These are phyloP conservation scores for Elaphurus davidianus DNA, from an alignment of 2,113 vertebrate species.

Conservation along the genomic window DNA sequence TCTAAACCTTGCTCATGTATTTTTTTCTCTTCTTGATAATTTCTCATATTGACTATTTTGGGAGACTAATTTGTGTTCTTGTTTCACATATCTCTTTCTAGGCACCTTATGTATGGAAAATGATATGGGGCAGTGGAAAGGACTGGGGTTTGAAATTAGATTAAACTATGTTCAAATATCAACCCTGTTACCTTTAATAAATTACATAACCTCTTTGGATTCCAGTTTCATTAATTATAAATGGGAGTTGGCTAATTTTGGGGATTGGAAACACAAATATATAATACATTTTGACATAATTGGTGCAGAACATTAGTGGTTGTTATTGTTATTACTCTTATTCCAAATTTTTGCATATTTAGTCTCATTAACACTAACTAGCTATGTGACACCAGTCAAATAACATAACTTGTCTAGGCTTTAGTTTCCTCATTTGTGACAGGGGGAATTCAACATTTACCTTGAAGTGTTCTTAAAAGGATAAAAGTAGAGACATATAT, in stretches of 20 bases:
- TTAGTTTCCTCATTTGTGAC: not conserved
- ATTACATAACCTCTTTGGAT: not conserved
- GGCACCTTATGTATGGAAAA: not conserved
- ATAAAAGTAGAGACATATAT: not conserved
- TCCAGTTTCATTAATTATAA: slow-evolving; percentile 10
- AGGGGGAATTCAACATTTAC: not conserved
- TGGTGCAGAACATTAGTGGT: not conserved
- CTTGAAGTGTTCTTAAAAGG: not conserved
- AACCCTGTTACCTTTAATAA: not conserved
- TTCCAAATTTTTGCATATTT: not conserved
- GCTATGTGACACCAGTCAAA: not conserved
- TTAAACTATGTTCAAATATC: not conserved
- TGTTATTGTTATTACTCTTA: not conserved
- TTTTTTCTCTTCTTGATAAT: not conserved
- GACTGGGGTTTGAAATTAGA: not conserved
- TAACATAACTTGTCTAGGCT: not conserved
- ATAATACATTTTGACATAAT: not conserved
- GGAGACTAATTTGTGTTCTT: not conserved
- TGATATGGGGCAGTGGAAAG: not conserved
- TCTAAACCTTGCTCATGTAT: not conserved
- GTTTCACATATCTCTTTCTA: not conserved
- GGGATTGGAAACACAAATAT: not conserved
- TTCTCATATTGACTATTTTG: not conserved
- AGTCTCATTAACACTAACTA: not conserved
- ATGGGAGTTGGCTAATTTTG: not conserved